These are phyloP conservation scores for Tridacna gigas DNA, from an alignment of 2,888 invertebrate species.

Conservation along the genomic window DNA sequence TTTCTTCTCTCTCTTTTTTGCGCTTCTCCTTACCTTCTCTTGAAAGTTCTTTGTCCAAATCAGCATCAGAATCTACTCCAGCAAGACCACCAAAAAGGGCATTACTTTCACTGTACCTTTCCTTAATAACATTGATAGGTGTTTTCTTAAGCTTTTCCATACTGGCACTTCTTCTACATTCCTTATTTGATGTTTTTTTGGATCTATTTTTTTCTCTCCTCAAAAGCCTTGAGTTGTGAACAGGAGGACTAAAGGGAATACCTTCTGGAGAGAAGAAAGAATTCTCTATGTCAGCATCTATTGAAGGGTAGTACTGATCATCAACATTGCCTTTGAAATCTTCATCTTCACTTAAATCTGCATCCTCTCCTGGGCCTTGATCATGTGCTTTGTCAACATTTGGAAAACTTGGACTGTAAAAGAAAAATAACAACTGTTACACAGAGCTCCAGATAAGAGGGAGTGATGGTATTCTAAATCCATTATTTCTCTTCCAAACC, in stretches of 20 bases:
- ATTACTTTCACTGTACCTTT: conserved; percentile 71
- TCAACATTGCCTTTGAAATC: conserved; percentile 53
- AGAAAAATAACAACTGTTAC: not conserved
- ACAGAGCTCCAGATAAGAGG: not conserved
- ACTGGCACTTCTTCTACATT: conserved; percentile 60
- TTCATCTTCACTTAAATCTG: conserved; percentile 67
- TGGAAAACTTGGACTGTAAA: not conserved
- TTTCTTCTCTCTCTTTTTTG: conserved; percentile 72
- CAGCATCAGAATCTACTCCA: conserved; percentile 78
- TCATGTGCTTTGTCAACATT: conserved; percentile 26
- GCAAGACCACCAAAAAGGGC: conserved; percentile 72
- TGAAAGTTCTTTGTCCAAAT: conserved; percentile 68
- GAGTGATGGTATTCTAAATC: not conserved
- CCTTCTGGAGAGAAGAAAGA: conserved; percentile 40
- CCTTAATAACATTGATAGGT: conserved; percentile 73
- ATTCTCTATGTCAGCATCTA: conserved; percentile 61
- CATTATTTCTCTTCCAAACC: not conserved
- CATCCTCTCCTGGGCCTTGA: conserved; percentile 63
- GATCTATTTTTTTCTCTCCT: conserved; percentile 70
- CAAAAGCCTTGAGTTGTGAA: conserved; percentile 60
- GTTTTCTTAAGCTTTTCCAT: conserved; percentile 59
- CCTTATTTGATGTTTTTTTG: conserved; percentile 59
- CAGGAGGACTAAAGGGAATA: conserved; percentile 73
- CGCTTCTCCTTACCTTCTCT: conserved; percentile 72
- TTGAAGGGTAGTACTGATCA: conserved; percentile 60